A percentile compares a stretch with the other conserved stretches of the same genome.
These are phyloP conservation scores for Hipposideros armiger DNA, from an alignment of 2,113 vertebrate species.

Conservation along the genomic window DNA sequence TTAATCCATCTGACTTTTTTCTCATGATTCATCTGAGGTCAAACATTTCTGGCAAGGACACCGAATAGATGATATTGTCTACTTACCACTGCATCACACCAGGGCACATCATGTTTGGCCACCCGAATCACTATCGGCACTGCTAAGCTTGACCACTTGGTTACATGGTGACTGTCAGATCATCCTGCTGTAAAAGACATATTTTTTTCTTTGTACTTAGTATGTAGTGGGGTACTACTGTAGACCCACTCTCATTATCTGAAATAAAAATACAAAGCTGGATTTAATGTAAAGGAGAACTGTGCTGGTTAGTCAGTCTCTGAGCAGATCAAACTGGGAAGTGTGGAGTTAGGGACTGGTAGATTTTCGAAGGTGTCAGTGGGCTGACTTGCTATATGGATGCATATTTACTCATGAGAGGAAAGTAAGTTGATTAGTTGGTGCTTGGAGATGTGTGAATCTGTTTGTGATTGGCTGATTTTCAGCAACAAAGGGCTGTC, in stretches of 20 bases:
- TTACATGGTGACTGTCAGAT: not conserved
- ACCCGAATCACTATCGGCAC: not conserved
- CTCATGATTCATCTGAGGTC: not conserved
- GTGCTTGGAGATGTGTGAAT: not conserved
- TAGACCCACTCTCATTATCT: not conserved
- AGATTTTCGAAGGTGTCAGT: not conserved
- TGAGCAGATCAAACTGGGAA: not conserved
- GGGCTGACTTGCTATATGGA: not conserved
- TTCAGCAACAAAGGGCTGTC: not conserved
- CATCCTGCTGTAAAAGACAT: not conserved
- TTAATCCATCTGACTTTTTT: not conserved
- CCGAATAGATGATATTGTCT: not conserved
- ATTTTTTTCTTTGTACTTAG: not conserved
- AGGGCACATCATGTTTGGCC: not conserved
- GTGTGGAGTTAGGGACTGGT: not conserved
- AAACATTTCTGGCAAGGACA: not conserved
- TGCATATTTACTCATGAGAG: not conserved
- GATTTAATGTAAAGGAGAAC: not conserved
- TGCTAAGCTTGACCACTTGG: not conserved
- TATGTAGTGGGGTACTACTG: not conserved
- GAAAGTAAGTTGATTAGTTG: not conserved
- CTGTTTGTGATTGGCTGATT: constrained; percentile 1
- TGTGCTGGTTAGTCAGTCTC: not conserved
- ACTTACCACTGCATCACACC: not conserved
- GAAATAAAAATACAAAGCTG: not conserved